phyloP scores from a whole-genome alignment of 2,888 invertebrate genomes.

The Melinaea marsaeus region DNA sequence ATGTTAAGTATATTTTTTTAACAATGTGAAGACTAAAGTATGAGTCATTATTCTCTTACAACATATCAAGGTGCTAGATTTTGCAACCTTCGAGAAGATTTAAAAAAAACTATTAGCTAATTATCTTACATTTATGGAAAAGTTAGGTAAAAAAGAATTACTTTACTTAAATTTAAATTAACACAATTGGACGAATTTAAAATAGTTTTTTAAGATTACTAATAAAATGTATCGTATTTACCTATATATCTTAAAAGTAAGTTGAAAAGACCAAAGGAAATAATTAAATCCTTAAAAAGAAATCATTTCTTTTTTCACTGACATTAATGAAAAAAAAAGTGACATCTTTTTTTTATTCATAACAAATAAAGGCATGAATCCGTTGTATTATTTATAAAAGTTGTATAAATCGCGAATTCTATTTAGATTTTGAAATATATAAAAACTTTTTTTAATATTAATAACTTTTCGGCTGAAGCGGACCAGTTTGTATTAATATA shows the following conservation, averaged over 20 bases:
- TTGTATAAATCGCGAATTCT: too few relatives aligned
- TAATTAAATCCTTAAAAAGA: not conserved
- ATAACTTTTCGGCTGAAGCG: slow-evolving; percentile 22
- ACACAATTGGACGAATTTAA: slow-evolving; percentile 28
- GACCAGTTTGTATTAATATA: slow-evolving; percentile 20
- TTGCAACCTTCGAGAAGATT: too few relatives aligned
- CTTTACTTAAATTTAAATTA: not conserved
- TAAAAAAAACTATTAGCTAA: too few relatives aligned
- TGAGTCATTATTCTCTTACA: too few relatives aligned
- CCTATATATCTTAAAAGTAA: too few relatives aligned
- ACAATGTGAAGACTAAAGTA: too few relatives aligned
- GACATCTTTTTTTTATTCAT: too few relatives aligned
- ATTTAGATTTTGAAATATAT: not conserved
- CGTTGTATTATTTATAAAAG: too few relatives aligned
- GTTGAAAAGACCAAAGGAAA: not conserved
- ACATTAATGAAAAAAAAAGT: not conserved
- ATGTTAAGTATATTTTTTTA: too few relatives aligned
- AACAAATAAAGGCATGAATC: too few relatives aligned
- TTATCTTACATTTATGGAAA: not conserved
- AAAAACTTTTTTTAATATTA: not conserved
- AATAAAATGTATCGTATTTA: not conserved
- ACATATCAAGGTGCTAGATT: too few relatives aligned
- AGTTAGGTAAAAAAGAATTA: not conserved
- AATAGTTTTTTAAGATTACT: slow-evolving; percentile 10
- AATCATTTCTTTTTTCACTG: not conserved